Evolutionary conservation across 1,140 invertebrate species (phyloP), one percentile per base, ranked within the genome.

Genomic region (Monochamus saltuarius): DNA sequence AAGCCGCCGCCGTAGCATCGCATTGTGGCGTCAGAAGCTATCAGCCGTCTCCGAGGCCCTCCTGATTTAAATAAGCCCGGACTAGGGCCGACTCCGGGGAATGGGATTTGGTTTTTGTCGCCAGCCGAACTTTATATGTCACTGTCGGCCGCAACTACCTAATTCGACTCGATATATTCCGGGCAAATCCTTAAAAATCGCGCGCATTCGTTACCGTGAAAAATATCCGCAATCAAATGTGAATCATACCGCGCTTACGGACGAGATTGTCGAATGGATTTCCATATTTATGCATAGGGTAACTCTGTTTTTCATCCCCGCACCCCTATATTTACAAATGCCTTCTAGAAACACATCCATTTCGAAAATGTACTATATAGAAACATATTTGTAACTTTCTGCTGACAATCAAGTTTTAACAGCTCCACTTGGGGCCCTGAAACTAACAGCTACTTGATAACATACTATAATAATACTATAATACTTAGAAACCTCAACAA

Each of bases 11-110:
- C 22, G 16, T 43, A 63, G 67, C 65, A 59, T 69, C 64, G 59
- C 67, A 71, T 67, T 70, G 66, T 72, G 66, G 69, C 66, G 72
- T 74, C 70, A 73, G 69, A 71, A 73, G 70, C 67, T 70, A 73
- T 74, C 72, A 71, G 69, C 53, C 71, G 69, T 73, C 65, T 72
- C 72, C 71, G 65, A 63, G 68, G 65, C 62, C 62, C 62, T 64
- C 62, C 65, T 70, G 73, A 74, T 74, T 74, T 73, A 74, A 73
- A 74, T 74, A 74, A 74, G 71, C 71, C 73, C 68, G 71, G 71
- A 74, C 73, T 73, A 51, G 35, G 66, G 66, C 47, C 63, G 64
- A 54, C 70, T 68, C 67, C 64, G 59, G 67, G 68, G 67, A 74
- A 70, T 66, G 66, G 68, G 69, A 73, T 74, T 73, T 72, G 72